Percentiles rank a stretch among this genome's conserved stretches.
Evolutionary conservation across 2,797 vertebrate species (phyloP).

Genomic region (Synaphobranchus kaupii): DNA sequence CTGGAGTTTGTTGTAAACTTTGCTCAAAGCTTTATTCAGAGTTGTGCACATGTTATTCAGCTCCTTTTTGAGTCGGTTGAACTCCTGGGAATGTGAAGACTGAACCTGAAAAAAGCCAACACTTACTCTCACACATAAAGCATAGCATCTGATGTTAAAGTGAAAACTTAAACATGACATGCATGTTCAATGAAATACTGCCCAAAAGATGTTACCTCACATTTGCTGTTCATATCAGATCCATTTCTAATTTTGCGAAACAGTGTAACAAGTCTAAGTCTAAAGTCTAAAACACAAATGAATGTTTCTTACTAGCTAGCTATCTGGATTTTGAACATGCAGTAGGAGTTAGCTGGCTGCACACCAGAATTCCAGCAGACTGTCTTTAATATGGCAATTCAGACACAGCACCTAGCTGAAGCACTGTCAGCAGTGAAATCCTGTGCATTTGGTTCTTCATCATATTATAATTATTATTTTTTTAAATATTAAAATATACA

Average conservation of each 20-base stretch:
- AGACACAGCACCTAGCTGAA: too few species aligned
- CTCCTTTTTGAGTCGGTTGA: background rate
- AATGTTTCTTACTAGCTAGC: too few species aligned
- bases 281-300: too few species aligned
- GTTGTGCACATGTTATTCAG: background rate
- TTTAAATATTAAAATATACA: background rate
- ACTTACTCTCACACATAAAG: background rate
- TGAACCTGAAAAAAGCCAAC: conserved; percentile 7
- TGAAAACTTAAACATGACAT: background rate
- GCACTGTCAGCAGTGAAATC: too few species aligned
- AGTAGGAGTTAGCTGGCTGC: background rate
- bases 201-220: background rate
- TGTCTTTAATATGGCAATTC: too few species aligned
- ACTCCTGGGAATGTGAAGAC: background rate
- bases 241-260: background rate
- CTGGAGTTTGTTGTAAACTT: background rate
- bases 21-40: background rate
- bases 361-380: too few species aligned
- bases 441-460: background rate
- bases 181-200: too few species aligned
- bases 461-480: background rate
- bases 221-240: background rate
- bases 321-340: too few species aligned
- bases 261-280: too few species aligned
- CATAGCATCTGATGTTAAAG: too few species aligned